phyloP scores from a whole-genome alignment of 1,140 invertebrate species.

The Drosophila sechellia region DNA sequence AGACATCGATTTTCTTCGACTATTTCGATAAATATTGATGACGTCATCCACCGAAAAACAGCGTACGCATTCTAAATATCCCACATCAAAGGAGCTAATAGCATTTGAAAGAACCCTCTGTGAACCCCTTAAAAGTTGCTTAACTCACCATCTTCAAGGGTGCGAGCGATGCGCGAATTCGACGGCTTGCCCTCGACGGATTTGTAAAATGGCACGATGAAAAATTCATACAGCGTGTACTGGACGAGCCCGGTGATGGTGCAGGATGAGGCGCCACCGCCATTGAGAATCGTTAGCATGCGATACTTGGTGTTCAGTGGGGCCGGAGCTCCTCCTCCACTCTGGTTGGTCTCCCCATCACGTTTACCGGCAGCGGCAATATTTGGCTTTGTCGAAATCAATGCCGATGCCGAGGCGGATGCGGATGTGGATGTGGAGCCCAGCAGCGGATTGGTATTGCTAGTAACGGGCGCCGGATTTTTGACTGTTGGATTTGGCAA shows the following conservation, averaged over 20 bases:
- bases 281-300: constrained; percentile 88
- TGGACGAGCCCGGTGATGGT: constrained; percentile 89
- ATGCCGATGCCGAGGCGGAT: constrained; percentile 69
- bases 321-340: constrained; percentile 9
- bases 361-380: constrained; percentile 82
- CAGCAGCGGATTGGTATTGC: constrained; percentile 71
- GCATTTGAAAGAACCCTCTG: constrained; percentile 16
- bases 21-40: background rate
- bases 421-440: constrained; percentile 36
- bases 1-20: background rate
- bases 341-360: constrained; percentile 60
- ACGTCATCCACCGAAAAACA: background rate
- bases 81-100: constrained; percentile 45
- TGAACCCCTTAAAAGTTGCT: constrained; percentile 12
- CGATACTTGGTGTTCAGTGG: constrained; percentile 85
- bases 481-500: constrained; percentile 74
- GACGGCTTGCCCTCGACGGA: constrained; percentile 91
- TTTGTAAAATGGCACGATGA: constrained; percentile 91
- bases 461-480: constrained; percentile 40
- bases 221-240: constrained; percentile 91
- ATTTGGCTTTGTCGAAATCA: constrained; percentile 84
- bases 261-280: constrained; percentile 88
- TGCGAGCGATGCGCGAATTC: constrained; percentile 89
- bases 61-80: constrained; percentile 49
- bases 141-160: constrained; percentile 90